Percentiles rank a stretch among this genome's conserved stretches.
phyloP scores from a whole-genome alignment of 1,140 invertebrate species.

The Micrasema minimum region DNA sequence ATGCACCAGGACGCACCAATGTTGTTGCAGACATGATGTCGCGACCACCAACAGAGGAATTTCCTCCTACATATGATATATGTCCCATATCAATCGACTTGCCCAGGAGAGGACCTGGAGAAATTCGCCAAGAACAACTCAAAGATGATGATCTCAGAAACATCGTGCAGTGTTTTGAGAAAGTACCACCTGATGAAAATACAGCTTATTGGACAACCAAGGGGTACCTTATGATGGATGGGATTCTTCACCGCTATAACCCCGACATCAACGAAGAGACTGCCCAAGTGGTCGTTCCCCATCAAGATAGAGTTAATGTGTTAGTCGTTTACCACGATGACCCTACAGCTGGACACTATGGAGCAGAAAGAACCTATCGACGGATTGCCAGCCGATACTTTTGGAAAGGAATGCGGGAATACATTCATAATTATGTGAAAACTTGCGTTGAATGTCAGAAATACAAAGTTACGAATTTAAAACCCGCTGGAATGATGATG shows the following conservation, averaged over 20 bases:
- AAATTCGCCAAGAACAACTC: background rate
- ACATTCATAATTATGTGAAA: background rate
- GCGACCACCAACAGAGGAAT: slow-evolving; percentile 42
- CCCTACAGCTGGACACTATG: slow-evolving; percentile 55
- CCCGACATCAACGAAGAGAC: background rate
- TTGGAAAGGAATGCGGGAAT: slow-evolving; percentile 42
- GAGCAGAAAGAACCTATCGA: slow-evolving; percentile 49
- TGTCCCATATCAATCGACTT: background rate
- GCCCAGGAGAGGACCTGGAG: background rate
- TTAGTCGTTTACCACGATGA: slow-evolving; percentile 52
- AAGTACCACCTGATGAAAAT: background rate
- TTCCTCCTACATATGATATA: slow-evolving; percentile 32
- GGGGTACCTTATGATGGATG: background rate
- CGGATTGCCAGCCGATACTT: slow-evolving; percentile 52
- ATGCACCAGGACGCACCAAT: slow-evolving; percentile 55
- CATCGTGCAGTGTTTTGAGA: background rate
- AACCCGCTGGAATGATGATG: background rate
- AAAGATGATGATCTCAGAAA: background rate
- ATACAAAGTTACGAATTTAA: slow-evolving; percentile 5
- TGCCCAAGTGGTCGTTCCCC: slow-evolving; percentile 2
- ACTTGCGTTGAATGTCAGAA: slow-evolving; percentile 6
- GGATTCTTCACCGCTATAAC: slow-evolving; percentile 3
- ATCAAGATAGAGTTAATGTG: slow-evolving; percentile 34
- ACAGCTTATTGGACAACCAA: slow-evolving; percentile 3
- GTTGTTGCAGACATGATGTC: slow-evolving; percentile 56